Base-by-base conservation (phyloP, 30 jellyfish, hydroid and myxozoan species). In the Pelagia noctiluca region DNA sequence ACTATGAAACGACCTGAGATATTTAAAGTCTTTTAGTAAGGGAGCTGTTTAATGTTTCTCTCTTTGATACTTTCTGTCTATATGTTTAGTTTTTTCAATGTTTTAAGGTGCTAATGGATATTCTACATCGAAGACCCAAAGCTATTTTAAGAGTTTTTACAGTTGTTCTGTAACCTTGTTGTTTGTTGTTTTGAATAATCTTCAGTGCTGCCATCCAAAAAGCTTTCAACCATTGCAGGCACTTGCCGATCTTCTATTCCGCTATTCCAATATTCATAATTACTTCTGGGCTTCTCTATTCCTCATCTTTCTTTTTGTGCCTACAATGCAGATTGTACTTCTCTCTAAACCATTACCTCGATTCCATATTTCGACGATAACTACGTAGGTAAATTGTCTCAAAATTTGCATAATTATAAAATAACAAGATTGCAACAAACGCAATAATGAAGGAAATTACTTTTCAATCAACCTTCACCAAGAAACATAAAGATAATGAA, bases 111-210 rank as follows among this genome's bases (percentile, higher is more conserved):
- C 57, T 5, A 8, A 42, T 42, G 57, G 57, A 42, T 42, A 42
- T 42, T 42, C 57, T 42, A 42, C 57, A 42, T 42, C 57, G 57
- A 42, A 42, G 57, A 42, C 57, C 57, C 57, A 42, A 42, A 42
- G 57, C 57, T 42, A 16, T 42, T 42, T 42, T 42, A 42, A 42
- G 57, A 42, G 16, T 42, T 42, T 42, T 42, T 16, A 42, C 57
- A 42, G 57, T 42, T 42, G 57, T 42, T 42, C 57, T 42, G 16
- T 42, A 5, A 42, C 57, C 57, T 42, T 42, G 57, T 42, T 42
- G 57, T 16, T 42, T 42, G 57, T 16, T 42, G 57, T 16, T 42
- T 42, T 42, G 57, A 42, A 8, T 42, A 42, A 42, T 42, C 16
- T 8, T 42, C 57, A 42, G 57, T 42, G 16, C 57, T 42, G 57